Evolutionary conservation across 1,140 invertebrate species (phyloP), one percentile per base, ranked within the genome.

Genomic region (Lysiphlebus fabarum): DNA sequence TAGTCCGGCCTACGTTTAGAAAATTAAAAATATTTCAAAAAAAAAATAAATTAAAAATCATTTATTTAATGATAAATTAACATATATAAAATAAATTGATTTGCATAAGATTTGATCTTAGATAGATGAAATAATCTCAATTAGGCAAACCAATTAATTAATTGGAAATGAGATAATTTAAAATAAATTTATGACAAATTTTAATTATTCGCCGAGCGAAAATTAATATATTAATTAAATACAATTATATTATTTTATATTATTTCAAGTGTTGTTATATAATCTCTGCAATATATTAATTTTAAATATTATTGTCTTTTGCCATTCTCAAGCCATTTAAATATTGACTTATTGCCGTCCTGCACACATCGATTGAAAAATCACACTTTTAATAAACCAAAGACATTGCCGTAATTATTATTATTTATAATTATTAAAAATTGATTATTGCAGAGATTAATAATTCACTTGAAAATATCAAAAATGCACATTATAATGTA

Each of bases 1-100:
- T 76, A 75, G 72, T 74, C 72, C 72, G 74, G 72, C 74, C 73
- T 76, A 76, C 70, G 71, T 71, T 74, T 75, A 71, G 67, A 60
- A 62, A 63, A 68, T 53, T 62, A 64, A 63, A 66, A 49, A 64
- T 55, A 57, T 66, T 50, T 56, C 62, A 64, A 72, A 69, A 69
- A 69, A 68, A 66, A 62, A 40, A 67, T 61, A 66, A 55, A 62
- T 61, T 59, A 49, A 66, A 59, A 53, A 53, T 51, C 41, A 26
- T 6, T n/a, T n/a, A n/a, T n/a, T n/a, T n/a, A 56, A 50, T 43
- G 42, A 56, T 47, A 57, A 59, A 62, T 49, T 49, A 54, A 38
- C 45, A 41, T 37, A 56, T 58, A 53, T 44, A 49, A n/a, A n/a
- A 51, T 50, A 26, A 62, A 45, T 44, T 47, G 40, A 62, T 53